Evolutionary conservation across 2,888 invertebrate genomes (phyloP).

Genomic region (Rhodophaea formosa): DNA sequence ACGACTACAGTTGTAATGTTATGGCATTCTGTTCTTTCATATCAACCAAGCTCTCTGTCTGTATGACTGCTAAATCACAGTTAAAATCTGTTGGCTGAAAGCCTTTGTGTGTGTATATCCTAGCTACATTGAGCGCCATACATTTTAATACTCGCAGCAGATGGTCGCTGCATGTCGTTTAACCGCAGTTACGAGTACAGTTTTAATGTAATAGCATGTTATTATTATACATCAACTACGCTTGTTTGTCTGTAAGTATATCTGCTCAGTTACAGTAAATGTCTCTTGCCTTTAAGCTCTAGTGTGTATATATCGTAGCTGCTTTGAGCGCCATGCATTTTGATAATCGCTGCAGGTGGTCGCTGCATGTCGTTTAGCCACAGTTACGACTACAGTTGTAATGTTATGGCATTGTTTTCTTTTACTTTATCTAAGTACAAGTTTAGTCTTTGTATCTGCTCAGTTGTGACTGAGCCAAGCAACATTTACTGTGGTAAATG

Average conservation of each 20-base stretch:
- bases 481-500: no score
- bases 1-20: neutral
- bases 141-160: constrained; percentile 5
- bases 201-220: neutral
- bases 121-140: neutral
- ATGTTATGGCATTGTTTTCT: neutral
- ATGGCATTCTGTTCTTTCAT: neutral
- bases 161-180: neutral
- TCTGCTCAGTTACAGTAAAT: no score
- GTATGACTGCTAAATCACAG: no score
- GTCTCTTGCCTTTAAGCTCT: no score
- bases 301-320: neutral
- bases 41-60: no score
- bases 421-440: no score
- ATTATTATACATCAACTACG: neutral
- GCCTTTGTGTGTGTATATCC: neutral
- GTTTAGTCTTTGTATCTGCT: no score
- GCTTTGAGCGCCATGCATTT: constrained; percentile 5
- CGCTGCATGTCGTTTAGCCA: neutral
- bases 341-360: constrained; percentile 7
- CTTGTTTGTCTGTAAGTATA: no score
- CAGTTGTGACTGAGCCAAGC: no score
- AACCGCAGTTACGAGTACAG: neutral
- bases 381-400: neutral
- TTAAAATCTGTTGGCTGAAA: no score